Percentiles rank a stretch among this genome's conserved stretches.
Conservation (phyloP, 2,888 invertebrate species). For the Suillia variegata region DNA sequence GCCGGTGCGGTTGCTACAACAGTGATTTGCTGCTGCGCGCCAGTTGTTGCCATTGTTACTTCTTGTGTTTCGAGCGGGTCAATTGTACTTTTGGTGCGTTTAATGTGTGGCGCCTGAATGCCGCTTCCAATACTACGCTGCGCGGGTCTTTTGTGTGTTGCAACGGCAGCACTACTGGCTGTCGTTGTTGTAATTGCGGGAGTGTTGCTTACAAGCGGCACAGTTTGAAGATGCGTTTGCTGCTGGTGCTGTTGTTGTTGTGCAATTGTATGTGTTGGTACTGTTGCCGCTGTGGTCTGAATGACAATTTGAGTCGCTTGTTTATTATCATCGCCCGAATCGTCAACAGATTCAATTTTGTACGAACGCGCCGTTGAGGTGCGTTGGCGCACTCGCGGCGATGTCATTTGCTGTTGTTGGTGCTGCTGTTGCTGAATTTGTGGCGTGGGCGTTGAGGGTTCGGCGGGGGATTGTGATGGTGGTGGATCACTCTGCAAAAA, state of each 20-base stretch:
- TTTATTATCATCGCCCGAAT: slow-evolving; percentile 66
- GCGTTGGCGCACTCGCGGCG: slow-evolving; percentile 55
- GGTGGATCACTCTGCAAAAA: slow-evolving; percentile 67
- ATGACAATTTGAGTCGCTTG: slow-evolving; percentile 63
- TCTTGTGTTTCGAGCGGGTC: slow-evolving; percentile 69
- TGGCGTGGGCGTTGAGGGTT: slow-evolving; percentile 70
- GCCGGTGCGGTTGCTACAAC: slow-evolving; percentile 65
- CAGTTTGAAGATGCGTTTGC: slow-evolving; percentile 35
- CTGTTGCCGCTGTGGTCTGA: slow-evolving; percentile 60
- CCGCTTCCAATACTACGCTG: slow-evolving; percentile 50
- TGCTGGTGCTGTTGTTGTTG: slow-evolving; percentile 39
- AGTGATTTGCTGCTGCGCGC: slow-evolving; percentile 60
- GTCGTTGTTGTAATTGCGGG: slow-evolving; percentile 23
- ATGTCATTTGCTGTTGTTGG: slow-evolving; percentile 45
- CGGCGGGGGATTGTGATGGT: slow-evolving; percentile 70
- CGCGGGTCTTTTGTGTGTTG: slow-evolving; percentile 56
- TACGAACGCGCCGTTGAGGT: slow-evolving; percentile 58
- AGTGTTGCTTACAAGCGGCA: not conserved
- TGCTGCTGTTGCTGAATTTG: slow-evolving; percentile 46
- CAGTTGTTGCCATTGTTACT: slow-evolving; percentile 60
- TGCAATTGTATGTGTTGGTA: slow-evolving; percentile 51
- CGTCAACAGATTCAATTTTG: slow-evolving; percentile 69
- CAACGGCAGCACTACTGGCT: slow-evolving; percentile 50
- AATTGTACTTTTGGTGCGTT: slow-evolving; percentile 53
- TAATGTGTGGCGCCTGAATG: slow-evolving; percentile 47